Base-by-base conservation (phyloP, 2,797 vertebrate genomes). In the Catostomus latipinnis region DNA sequence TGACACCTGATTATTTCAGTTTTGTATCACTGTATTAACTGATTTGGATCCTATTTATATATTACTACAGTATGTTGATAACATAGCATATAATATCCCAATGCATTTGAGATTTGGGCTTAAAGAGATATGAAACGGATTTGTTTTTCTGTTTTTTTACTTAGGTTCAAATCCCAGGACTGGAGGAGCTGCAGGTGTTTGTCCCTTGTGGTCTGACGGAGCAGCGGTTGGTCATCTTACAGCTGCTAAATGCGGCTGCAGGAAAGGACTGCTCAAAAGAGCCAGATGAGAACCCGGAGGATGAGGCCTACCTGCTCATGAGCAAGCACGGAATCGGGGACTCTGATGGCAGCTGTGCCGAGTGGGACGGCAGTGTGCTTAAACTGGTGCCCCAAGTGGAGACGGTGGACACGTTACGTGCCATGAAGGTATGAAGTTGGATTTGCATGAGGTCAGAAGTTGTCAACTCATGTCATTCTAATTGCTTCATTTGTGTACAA, bases 211-310 rank as follows among this genome's bases (percentile, higher is more conserved):
- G 81, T 46, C 86, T 98, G 68, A 94, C 89, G 4, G 81, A 89
- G 74, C 94, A 96, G 89, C 94, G 96, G 67, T 78, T 93, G n/a
- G 88, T 96, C 69, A 96, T 99, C 87, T 90, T 99, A 84, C 97
- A 98, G 89, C 90, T 99, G n/a, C 95, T 99, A 49, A 97, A 97
- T 13, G 96, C 97, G 0, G 96, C 97, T 6, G 96, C 96, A 0
- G 98, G 98, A 8, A 98, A 98, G 86, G 97, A 98, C 89, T 99
- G 97, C 88, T 98, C 97, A 1, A 97, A 97, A 88, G 96, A 99
- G 80, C 95, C 94, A 0, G 97, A 99, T 6, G 97, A 99, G 0
- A 88, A 95, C 0, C 82, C 90, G 0, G 93, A 97, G 5, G 92
- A 96, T 0, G 97, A 98, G 7, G 93, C 95, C 48, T 96, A 95